A percentile compares a stretch with the other conserved stretches of the same genome.
Evolutionary conservation across 2,888 invertebrate species (phyloP).

Genomic region (Eristalis arbustorum): DNA sequence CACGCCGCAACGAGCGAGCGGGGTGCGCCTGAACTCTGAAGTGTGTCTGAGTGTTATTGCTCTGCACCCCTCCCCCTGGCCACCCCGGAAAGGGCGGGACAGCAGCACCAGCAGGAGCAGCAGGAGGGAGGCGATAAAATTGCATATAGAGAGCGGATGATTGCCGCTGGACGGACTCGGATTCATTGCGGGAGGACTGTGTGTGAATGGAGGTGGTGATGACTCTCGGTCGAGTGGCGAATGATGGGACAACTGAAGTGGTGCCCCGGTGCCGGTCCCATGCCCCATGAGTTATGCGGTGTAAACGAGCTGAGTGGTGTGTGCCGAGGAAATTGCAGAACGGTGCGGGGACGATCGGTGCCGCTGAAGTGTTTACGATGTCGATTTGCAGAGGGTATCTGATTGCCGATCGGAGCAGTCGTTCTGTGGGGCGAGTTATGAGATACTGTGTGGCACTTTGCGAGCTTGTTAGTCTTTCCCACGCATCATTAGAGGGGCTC

Average conservation of each 20-base stretch:
- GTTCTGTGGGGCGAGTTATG: conserved; percentile 51
- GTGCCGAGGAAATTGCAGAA: conserved; percentile 23
- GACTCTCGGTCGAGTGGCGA: conserved; percentile 12
- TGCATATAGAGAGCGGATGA: conserved; percentile 46
- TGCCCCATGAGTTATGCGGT: conserved; percentile 57
- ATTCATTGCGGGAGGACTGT: not conserved
- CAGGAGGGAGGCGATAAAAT: conserved; percentile 50
- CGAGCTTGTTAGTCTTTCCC: conserved; percentile 55
- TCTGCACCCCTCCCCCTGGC: too few relatives aligned
- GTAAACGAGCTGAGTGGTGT: conserved; percentile 52
- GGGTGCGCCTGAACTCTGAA: conserved; percentile 9
- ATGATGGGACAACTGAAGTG: conserved; percentile 54
- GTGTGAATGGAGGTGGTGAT: not conserved
- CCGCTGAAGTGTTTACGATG: conserved; percentile 56
- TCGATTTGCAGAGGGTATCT: conserved; percentile 56
- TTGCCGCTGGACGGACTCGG: conserved; percentile 12
- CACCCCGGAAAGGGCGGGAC: too few relatives aligned
- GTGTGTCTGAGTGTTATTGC: conserved; percentile 23
- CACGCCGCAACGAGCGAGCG: not conserved
- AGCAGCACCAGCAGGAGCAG: not conserved
- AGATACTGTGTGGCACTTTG: conserved; percentile 39
- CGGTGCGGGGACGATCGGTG: conserved; percentile 5
- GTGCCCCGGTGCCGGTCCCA: conserved; percentile 19
- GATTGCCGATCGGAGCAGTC: conserved; percentile 53
- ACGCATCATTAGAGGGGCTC: conserved; percentile 55